These are phyloP conservation scores for Numida meleagris DNA, from an alignment of 2,113 vertebrate genomes.

Conservation along the genomic window DNA sequence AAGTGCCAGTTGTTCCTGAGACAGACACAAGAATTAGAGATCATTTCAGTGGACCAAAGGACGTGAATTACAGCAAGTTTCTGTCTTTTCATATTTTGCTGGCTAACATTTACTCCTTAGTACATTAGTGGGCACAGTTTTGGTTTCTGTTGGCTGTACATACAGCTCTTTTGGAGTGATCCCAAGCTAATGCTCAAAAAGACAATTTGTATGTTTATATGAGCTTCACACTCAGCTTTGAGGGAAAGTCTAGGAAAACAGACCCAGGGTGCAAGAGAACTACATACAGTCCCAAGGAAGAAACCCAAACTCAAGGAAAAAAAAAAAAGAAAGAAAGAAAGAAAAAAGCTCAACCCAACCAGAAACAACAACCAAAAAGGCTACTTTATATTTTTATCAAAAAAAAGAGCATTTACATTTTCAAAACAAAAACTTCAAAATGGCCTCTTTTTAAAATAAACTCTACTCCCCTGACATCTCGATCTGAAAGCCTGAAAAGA, in stretches of 20 bases:
- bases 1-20: background rate
- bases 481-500: slow-evolving; percentile 20
- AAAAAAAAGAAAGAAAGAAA: background rate
- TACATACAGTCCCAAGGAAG: background rate
- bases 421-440: slow-evolving; percentile 38
- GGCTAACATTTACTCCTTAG: background rate
- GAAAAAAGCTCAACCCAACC: background rate
- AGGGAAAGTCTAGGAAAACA: background rate
- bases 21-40: accelerated
- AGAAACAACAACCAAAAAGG: background rate
- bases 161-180: background rate
- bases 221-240: background rate
- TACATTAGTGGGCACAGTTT: accelerated
- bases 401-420: background rate
- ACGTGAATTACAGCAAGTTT: background rate
- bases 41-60: background rate
- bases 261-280: background rate
- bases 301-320: background rate
- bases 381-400: background rate
- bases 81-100: background rate
- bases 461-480: slow-evolving; percentile 16
- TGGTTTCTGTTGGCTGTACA: background rate
- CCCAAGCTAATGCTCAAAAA: background rate
- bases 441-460: slow-evolving; percentile 24
- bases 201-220: background rate